Evolutionary conservation across 2,113 vertebrate genomes (phyloP).

Genomic region (Parotia lawesii): DNA sequence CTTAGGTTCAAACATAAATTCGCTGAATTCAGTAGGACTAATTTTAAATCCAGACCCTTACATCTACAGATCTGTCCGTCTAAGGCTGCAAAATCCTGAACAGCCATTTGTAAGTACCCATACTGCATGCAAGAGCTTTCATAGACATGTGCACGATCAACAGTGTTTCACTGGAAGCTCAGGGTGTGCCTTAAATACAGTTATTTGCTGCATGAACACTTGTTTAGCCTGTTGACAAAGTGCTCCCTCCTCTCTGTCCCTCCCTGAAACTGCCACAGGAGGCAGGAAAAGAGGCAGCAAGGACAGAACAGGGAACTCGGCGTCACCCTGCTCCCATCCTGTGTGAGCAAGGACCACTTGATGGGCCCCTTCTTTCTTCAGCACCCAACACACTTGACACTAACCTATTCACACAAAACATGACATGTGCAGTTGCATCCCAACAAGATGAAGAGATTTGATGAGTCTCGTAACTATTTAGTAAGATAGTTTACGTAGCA

Average conservation of each 20-base stretch:
- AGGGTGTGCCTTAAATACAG: neutral
- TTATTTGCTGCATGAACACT: neutral
- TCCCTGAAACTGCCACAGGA: neutral
- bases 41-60: neutral
- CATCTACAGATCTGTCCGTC: neutral
- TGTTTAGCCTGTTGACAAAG: neutral
- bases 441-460: constrained; percentile 3
- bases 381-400: neutral
- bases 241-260: neutral
- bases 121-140: neutral
- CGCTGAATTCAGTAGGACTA: neutral
- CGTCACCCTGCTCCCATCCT: rapidly evolving
- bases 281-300: neutral
- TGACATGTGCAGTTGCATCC: neutral
- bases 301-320: neutral
- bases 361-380: neutral
- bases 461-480: neutral
- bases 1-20: neutral
- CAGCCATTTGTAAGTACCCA: neutral
- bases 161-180: neutral
- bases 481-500: neutral
- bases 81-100: neutral
- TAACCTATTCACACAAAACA: neutral
- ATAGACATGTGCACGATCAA: neutral
- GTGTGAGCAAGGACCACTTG: neutral